phyloP scores from a whole-genome alignment of 2,797 vertebrate species.

The Eidolon dupreanum region DNA sequence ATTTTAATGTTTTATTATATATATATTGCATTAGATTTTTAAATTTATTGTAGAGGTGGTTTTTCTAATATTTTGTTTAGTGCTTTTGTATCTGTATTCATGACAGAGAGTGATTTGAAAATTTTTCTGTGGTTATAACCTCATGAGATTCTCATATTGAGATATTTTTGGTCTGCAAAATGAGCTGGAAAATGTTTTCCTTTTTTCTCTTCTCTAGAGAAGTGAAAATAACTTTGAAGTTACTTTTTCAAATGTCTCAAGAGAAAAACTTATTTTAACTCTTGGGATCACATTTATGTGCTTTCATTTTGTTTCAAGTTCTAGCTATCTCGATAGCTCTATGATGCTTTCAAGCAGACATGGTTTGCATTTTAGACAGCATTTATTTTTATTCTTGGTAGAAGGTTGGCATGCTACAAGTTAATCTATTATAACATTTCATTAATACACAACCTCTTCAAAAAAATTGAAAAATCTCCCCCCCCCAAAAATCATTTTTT shows the following conservation, averaged over 20 bases:
- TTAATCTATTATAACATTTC: constrained; percentile 26
- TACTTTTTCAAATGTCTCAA: background rate
- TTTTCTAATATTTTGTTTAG: background rate
- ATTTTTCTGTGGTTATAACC: background rate
- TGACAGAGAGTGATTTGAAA: background rate
- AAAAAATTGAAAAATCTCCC: background rate
- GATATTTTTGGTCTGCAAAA: background rate
- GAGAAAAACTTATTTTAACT: background rate
- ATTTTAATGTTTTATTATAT: background rate
- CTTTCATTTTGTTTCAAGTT: background rate
- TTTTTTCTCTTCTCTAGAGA: background rate
- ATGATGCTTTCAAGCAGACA: background rate
- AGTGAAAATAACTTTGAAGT: background rate
- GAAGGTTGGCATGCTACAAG: background rate
- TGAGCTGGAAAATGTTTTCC: background rate
- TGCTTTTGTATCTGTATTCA: background rate
- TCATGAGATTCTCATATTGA: background rate
- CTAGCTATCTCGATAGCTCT: background rate
- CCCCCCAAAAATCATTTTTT: background rate
- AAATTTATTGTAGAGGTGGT: background rate
- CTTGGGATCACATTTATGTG: background rate
- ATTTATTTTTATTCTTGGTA: constrained; percentile 23
- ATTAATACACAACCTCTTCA: background rate
- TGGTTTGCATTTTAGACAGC: background rate
- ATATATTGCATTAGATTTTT: background rate